A percentile compares a stretch with the other conserved stretches of the same genome.
These are phyloP conservation scores for Lepidochitona cinerea DNA, from an alignment of 2,888 invertebrate genomes.

Conservation along the genomic window DNA sequence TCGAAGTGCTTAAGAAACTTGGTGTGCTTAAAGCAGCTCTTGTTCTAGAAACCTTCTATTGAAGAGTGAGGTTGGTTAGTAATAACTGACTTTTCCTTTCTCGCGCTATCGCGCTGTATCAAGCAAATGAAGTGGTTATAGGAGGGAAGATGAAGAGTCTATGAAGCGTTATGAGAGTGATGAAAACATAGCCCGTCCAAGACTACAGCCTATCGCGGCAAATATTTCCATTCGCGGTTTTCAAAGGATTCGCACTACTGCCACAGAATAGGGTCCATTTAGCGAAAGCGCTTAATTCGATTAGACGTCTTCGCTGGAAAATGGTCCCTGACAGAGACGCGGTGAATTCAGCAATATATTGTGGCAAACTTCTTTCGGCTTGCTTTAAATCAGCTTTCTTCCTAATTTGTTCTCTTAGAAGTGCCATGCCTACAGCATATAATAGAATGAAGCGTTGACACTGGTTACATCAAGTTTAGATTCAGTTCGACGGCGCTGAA, in stretches of 20 bases:
- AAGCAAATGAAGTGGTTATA: background rate
- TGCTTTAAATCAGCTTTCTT: conserved; percentile 7
- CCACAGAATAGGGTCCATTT: background rate
- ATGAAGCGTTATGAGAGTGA: background rate
- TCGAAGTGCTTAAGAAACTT: no score
- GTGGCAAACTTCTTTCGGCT: conserved; percentile 1
- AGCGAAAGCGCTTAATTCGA: conserved; percentile 2
- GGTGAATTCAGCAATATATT: background rate
- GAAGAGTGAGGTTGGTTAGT: no score
- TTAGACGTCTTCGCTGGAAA: background rate
- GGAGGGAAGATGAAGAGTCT: background rate
- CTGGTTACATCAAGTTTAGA: conserved; percentile 7
- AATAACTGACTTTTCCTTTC: no score
- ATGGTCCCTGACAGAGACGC: background rate
- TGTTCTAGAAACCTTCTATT: no score
- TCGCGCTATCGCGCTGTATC: background rate
- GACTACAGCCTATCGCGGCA: background rate
- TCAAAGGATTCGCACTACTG: no score
- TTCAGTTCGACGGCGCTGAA: conserved; percentile 2
- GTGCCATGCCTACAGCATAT: background rate
- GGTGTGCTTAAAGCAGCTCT: no score
- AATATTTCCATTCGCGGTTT: background rate
- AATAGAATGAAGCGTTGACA: conserved; percentile 6
- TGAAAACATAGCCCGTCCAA: background rate
- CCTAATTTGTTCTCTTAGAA: conserved; percentile 4